Base-by-base conservation (phyloP, 2,888 invertebrate genomes). In the Temnothorax rugatulus region DNA sequence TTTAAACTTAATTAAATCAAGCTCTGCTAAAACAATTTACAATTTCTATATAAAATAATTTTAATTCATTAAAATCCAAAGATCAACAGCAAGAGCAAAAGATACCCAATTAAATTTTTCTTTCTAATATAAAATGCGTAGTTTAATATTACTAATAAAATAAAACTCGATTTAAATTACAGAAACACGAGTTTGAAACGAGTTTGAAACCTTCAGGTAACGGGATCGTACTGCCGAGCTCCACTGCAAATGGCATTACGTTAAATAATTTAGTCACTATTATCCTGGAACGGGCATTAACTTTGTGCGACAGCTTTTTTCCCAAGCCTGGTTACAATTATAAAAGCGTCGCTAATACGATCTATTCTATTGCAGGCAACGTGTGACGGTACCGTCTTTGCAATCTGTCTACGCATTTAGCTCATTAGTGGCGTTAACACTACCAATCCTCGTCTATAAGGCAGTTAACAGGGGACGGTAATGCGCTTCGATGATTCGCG, bases 401-500 rank as follows among this genome's bases (percentile, higher is more conserved):
- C 59, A 47, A 73, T 73, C 38, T 38, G 15, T 47, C 59, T 18
- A 73, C 59, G 34, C 38, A 73, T 13, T 47, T 38, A 71, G 21
- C 74, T 81, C 54, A 77, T 77, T 59, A 73, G 74, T 59, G 38
- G 74, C 74, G 61, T 81, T 73, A 81, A 66, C 54, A 69, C 69
- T 69, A 41, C 8, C 77, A 54, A 68, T 57, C 21, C 74, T 18
- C 38, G 21, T 44, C 25, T 34, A 34, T 15, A 13, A 59, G 59
- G 47, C 21, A 34, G 38, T 47, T 79, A 77, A 57, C 44, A 47
- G 44, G 21, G 21, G 13, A 38, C 59, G 47, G 59, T 59, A 81
- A 81, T 47, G 25, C 59, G 21, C 13, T 25, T 59, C 47, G 38
- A 81, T 81, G 47, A 81, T 81, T 73, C 8, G 47, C 47, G 59